Evolutionary conservation across 2,797 vertebrate genomes (phyloP).

Genomic region (Antennarius maculatus): DNA sequence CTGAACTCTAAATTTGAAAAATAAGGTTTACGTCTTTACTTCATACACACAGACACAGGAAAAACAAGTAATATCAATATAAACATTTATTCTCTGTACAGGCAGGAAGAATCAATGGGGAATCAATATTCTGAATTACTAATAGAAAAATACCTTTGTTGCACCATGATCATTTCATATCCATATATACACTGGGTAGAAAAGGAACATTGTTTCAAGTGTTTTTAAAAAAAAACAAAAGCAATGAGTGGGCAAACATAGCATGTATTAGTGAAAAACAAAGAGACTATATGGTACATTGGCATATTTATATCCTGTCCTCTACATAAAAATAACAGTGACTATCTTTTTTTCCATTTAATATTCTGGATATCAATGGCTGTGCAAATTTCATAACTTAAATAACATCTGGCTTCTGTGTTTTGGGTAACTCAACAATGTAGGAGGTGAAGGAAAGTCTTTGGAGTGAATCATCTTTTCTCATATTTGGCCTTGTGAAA

Average conservation of each 20-base stretch:
- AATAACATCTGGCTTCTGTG: conserved; percentile 47
- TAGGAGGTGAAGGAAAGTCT: conserved; percentile 62
- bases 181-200: conserved; percentile 48
- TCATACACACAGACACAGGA: conserved; percentile 1
- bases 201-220: conserved; percentile 45
- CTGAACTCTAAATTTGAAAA: not conserved
- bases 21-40: not conserved
- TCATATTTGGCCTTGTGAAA: conserved; percentile 76
- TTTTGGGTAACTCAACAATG: conserved; percentile 36
- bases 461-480: conserved; percentile 66
- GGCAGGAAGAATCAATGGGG: conserved; percentile 47
- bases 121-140: conserved; percentile 49
- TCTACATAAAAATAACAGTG: conserved; percentile 71
- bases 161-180: conserved; percentile 62
- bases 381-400: conserved; percentile 67
- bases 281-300: conserved; percentile 57
- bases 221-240: conserved; percentile 8
- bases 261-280: conserved; percentile 57
- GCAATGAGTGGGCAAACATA: conserved; percentile 52
- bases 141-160: conserved; percentile 79
- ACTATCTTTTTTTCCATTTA: conserved; percentile 40
- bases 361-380: conserved; percentile 36
- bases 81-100: conserved; percentile 79
- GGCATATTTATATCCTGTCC: conserved; percentile 65
- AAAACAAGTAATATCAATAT: conserved; percentile 46